These are phyloP conservation scores for Eristalis arbustorum DNA, from an alignment of 2,888 invertebrate species.

Conservation along the genomic window DNA sequence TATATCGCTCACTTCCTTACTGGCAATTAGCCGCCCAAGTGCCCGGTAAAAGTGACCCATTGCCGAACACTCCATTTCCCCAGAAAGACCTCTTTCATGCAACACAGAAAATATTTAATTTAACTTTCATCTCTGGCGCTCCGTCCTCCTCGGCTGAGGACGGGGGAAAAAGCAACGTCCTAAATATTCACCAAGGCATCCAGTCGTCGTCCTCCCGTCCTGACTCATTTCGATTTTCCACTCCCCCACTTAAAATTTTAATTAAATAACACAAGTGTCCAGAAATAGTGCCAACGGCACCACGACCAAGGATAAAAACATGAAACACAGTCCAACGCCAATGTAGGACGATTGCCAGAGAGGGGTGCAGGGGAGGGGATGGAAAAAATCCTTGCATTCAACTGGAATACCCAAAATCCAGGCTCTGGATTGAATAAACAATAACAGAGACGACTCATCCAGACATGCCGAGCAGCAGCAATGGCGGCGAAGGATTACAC, in stretches of 20 bases:
- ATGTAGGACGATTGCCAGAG: background rate
- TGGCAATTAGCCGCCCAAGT: constrained; percentile 22
- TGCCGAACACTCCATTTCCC: constrained; percentile 34
- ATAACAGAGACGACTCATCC: constrained; percentile 43
- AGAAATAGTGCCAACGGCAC: constrained; percentile 2
- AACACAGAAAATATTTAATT: constrained; percentile 32
- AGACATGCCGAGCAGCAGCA: background rate
- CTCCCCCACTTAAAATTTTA: constrained; percentile 62
- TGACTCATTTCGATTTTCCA: constrained; percentile 56
- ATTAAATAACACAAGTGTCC: constrained; percentile 68
- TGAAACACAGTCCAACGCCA: background rate
- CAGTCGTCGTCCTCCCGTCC: background rate
- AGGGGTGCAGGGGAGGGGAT: background rate
- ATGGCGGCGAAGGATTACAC: constrained; percentile 30
- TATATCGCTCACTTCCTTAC: constrained; percentile 24
- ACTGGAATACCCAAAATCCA: constrained; percentile 50
- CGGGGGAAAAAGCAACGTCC: constrained; percentile 27
- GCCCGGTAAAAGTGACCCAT: constrained; percentile 38
- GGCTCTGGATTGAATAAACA: constrained; percentile 60
- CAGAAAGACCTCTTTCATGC: background rate
- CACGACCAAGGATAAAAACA: constrained; percentile 29
- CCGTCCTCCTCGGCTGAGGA: background rate
- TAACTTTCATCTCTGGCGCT: background rate
- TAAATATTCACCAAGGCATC: constrained; percentile 61
- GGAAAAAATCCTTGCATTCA: constrained; percentile 44